Base-by-base conservation (phyloP, 2,113 vertebrate genomes). In the Etheostoma spectabile region DNA sequence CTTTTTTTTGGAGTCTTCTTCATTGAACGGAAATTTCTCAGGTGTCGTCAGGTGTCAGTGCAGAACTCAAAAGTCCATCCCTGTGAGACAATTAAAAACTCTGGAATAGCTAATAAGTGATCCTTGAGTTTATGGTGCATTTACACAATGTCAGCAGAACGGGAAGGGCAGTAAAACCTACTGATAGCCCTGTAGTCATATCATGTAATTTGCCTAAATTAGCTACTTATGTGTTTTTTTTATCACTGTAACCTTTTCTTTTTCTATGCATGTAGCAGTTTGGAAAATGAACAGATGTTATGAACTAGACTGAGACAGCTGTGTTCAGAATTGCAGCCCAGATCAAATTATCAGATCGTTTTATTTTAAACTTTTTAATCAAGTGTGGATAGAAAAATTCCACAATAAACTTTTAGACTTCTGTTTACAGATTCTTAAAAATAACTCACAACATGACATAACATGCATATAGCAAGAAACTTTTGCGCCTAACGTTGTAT, bases 401-500 rank as follows among this genome's bases (percentile, higher is more conserved):
- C 45, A 57, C 56, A 71, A 27, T 57, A 2, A 24, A 46, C 30
- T 38, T 68, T 14, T 52, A 27, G 18, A 51, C 3, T 10, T 63
- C 24, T n/a, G 64, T 79, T 33, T 79, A 16, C 64, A 48, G 46
- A 55, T 30, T 59, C 52, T 52, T 3, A 69, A 6, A 33, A 42
- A 18, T 59, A 62, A 59, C 42, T 72, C 60, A 67, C 38, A 42
- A 48, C 18, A 62, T 7, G 12, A 53, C 22, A 66, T 42, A 38
- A 72, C 8, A 1, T 12, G 38, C 16, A 49, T 16, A 19, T 33
- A 52, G 67, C 74, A 70, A 65, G 49, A 71, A 77, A 77, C 13
- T 45, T 62, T 13, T 67, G 49, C 49, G 14, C 24, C 65, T 51
- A 30, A 55, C 55, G 73, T 16, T 22, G 62, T 53, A 10, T 66